Evolutionary conservation across 2,113 vertebrate species (phyloP), one percentile per base, ranked within the genome.

Genomic region (Nycticryphes semicollaris): DNA sequence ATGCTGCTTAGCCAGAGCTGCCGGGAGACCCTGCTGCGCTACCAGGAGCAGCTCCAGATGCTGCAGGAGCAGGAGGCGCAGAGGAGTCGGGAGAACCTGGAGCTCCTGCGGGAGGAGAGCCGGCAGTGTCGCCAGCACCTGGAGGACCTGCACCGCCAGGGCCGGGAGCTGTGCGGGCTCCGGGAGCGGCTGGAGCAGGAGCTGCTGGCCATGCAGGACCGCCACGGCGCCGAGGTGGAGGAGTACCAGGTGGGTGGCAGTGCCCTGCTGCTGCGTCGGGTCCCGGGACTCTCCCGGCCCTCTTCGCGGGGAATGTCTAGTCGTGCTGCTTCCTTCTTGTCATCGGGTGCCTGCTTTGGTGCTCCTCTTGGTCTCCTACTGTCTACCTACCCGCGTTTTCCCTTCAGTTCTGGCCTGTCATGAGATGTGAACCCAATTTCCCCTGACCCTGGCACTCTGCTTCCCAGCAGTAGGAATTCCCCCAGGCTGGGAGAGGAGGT

Each of bases 211-310:
- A 92, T 99, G 98, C 98, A 98, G 87, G 98, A 99, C 25, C 97
- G 92, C 76, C 98, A 98, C 89, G 97, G 93, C 17, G 90, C 94
- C 91, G 98, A 99, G 68, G 56, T 97, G 12, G 89, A 96, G 68
- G 98, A 99, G 59, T 98, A 98, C 89, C 98, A 99, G 99, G 99
- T 99, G 92, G 4, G 98, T 77, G 41, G 17, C 23, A 10, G 21
- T 1, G 57, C 6, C 33, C 35, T 12, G 14, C 10, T 23, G 35
- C 43, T 18, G 16, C 14, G 9, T 7, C 23, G 39, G 30, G 54
- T 48, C 45, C 9, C 23, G 33, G 30, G 54, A 39, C 45, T 7
- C 48, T 41, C 27, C 64, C 11, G 9, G 47, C 10, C 16, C 18
- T 24, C 12, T 69, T 28, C 19, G 28, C 24, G 17, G 28, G n/a